A percentile compares a stretch with the other conserved stretches of the same genome.
Evolutionary conservation across 2,113 vertebrate species (phyloP).

Genomic region (Pavo muticus): DNA sequence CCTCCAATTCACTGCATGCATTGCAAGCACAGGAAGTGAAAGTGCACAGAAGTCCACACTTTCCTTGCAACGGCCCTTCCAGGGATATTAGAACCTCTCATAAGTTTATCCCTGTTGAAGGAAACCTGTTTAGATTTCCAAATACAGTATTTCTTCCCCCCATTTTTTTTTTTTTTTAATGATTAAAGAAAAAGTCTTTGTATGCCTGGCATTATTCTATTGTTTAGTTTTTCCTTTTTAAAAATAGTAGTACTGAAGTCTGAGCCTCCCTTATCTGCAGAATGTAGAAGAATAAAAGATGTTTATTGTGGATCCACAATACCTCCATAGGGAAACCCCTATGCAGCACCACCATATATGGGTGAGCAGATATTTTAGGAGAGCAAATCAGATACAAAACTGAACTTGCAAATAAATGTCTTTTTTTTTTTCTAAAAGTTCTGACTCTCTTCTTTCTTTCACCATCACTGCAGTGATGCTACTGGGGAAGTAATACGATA

Average conservation of each 20-base stretch:
- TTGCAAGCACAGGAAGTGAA: not conserved
- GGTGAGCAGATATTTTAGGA: not conserved
- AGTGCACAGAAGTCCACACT: rapidly evolving
- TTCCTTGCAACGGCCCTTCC: not conserved
- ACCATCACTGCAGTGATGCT: rapidly evolving
- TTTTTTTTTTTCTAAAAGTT: not conserved
- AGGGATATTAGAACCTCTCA: not conserved
- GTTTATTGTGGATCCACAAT: not conserved
- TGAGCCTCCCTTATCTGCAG: too few species aligned
- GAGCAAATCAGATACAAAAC: not conserved
- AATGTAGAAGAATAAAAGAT: not conserved
- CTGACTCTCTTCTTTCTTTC: not conserved
- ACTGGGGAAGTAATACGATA: not conserved
- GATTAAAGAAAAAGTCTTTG: not conserved
- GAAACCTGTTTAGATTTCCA: not conserved
- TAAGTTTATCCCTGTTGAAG: not conserved
- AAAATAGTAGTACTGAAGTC: not conserved
- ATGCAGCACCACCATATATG: not conserved
- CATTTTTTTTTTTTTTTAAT: not conserved
- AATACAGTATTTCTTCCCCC: not conserved
- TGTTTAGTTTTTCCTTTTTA: not conserved
- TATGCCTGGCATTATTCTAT: not conserved
- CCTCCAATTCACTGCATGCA: rapidly evolving
- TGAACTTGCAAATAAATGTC: not conserved
- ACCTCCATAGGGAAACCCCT: not conserved